Evolutionary conservation across 23 tunicate species (phyloP), one percentile per base, ranked within the genome.

Genomic region (Styela plicata): DNA sequence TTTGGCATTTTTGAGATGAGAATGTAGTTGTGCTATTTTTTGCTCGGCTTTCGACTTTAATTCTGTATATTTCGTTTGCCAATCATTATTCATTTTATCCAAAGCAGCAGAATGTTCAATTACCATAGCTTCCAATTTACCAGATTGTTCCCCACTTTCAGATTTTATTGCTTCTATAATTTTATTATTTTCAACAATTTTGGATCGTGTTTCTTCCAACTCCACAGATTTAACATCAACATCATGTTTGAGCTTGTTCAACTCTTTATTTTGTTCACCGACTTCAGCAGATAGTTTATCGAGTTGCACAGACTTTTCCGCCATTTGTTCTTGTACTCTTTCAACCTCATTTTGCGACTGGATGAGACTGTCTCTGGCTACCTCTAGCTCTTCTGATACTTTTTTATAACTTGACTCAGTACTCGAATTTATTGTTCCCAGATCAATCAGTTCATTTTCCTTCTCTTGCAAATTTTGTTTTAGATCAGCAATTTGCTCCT

Each of bases 41-140:
- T 91, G 97, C 57, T 91, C 97, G 10, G 97, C 97, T 87, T 90
- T 90, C 2, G 74, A 79, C 67, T 90, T 90, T 2, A 90, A 79
- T 29, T 90, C 96, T 0, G 83, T 27, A 74, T 90, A 90, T 36
- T 85, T 85, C 2, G 44, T 80, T 64, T 85, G 79, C 89, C 86
- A 85, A 65, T 84, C 79, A 35, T 80, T 84, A 22, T 80, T 36
- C 64, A 85, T 20, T 24, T 82, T 66, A 28, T 57, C 69, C 32
- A 69, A 52, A n/a, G 37, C 77, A 32, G 77, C 35, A 27, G 77
- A 34, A 32, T 71, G 36, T 5, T 33, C 23, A 3, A 3, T 30
- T 3, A 7, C 29, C 34, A 34, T 5, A 30, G 36, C 35, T 30
- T 31, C 35, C 5, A 71, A 32, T 32, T 32, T 31, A 71, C 34